Percentiles rank a stretch among this genome's conserved stretches.
Conservation (phyloP, 2,888 invertebrate species). For the Pseudanteris insignis region DNA sequence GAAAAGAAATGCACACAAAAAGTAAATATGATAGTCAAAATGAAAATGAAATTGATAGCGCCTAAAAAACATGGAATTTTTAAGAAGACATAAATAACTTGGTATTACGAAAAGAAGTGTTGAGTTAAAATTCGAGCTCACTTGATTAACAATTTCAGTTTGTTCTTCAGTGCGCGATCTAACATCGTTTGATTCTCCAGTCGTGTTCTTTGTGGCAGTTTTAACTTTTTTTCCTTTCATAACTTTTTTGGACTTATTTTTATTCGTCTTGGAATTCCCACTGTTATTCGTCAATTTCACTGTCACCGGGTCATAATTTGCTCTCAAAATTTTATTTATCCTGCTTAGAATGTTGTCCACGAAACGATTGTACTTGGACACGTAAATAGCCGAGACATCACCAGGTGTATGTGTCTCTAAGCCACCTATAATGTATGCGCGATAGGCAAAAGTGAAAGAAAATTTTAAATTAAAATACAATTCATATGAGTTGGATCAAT, state of each 20-base stretch:
- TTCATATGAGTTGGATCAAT: too few relatives aligned
- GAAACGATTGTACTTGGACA: conserved; percentile 85
- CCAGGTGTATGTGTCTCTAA: conserved; percentile 58
- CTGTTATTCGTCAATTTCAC: conserved; percentile 73
- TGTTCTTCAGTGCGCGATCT: conserved; percentile 12
- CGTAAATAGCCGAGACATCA: conserved; percentile 76
- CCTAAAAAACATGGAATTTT: too few relatives aligned
- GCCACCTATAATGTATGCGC: conserved; percentile 67
- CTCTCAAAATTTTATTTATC: conserved; percentile 82
- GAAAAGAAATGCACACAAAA: too few relatives aligned
- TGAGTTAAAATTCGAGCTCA: too few relatives aligned
- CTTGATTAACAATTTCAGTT: too few relatives aligned
- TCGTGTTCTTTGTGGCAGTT: conserved; percentile 14
- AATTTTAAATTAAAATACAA: not conserved
- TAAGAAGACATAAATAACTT: too few relatives aligned
- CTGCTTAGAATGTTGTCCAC: conserved; percentile 83
- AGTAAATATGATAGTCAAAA: too few relatives aligned
- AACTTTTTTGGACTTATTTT: conserved; percentile 53
- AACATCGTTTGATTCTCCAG: conserved; percentile 17
- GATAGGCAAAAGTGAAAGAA: too few relatives aligned
- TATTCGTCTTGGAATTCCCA: conserved; percentile 60
- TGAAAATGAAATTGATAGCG: too few relatives aligned
- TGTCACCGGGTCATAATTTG: conserved; percentile 85
- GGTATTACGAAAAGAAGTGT: too few relatives aligned
- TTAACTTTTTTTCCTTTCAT: conserved; percentile 43